Evolutionary conservation across 2,113 vertebrate species (phyloP).

Genomic region (Coreoperca whiteheadi): DNA sequence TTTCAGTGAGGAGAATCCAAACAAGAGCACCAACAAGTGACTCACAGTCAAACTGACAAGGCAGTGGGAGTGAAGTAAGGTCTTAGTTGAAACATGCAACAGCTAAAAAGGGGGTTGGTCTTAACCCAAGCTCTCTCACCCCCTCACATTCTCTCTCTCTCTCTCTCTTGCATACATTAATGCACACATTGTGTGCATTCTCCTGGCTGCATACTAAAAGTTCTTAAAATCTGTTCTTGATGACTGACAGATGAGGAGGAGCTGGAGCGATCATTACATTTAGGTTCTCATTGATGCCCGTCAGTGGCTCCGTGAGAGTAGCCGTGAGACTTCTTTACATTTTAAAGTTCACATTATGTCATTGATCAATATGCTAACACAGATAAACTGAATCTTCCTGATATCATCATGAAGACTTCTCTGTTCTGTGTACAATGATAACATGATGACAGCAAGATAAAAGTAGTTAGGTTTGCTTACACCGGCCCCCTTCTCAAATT

Average conservation of each 20-base stretch:
- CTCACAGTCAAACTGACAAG: slow-evolving; percentile 62
- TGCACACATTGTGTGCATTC: not conserved
- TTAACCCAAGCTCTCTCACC: slow-evolving; percentile 10
- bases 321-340: slow-evolving; percentile 3
- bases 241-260: slow-evolving; percentile 9
- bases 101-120: slow-evolving; percentile 68
- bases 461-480: not conserved
- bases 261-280: not conserved
- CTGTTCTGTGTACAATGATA: not conserved
- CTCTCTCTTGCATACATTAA: not conserved
- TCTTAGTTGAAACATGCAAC: slow-evolving; percentile 65
- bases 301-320: not conserved
- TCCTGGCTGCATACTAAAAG: not conserved
- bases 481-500: too few relatives aligned
- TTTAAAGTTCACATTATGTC: slow-evolving; percentile 11
- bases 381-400: not conserved
- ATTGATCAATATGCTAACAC: not conserved
- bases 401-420: not conserved
- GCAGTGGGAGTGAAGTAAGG: slow-evolving; percentile 53
- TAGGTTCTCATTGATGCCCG: not conserved
- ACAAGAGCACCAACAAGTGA: slow-evolving; percentile 27
- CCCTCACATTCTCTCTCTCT: not conserved
- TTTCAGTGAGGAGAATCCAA: slow-evolving; percentile 66
- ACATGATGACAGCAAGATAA: not conserved
- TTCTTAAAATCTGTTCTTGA: not conserved